Base-by-base conservation (phyloP, 1,140 invertebrate species). In the Drosophila paulistorum region DNA sequence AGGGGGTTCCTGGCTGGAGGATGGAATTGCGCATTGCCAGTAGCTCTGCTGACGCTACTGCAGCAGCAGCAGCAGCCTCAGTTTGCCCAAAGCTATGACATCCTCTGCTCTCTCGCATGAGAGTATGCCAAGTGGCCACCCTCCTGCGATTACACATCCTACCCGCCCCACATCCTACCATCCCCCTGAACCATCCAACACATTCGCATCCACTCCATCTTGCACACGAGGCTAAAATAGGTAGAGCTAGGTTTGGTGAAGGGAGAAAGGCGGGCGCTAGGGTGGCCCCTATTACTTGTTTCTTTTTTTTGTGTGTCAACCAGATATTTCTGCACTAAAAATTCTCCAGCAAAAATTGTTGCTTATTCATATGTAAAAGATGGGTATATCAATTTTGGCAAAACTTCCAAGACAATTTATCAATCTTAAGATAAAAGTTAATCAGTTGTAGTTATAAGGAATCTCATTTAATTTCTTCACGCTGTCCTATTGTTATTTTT, bases 31-130 rank as follows among this genome's bases (percentile, higher is more conserved):
- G 74, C 75, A 78, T 77, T 78, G 74, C 74, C 74, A 71, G 63
- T 26, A 75, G 75, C 59, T 77, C 72, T 76, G 73, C 75, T 59
- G 59, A 14, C 13, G 66, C 37, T 65, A 23, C 42, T 60, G 58
- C 59, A 61, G 72, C 77, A 41, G 64, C 59, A 61, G 72, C 77
- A 41, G 64, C 63, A 57, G 37, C 35, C 6, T 30, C 30, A 37
- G 35, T 11, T 39, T 37, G 70, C 81, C 78, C 67, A 63, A 65
- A 81, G 81, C 78, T 65, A 86, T 73, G 67, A 78, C 81, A 86
- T 78, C 74, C 77, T 70, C 66, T 45, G 37, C 59, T 45, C 33
- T 39, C 26, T 67, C 41, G 70, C 37, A 59, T 63, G 65, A 74
- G 60, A 72, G 17, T 65, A 17, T 80, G 77, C 64, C 74, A 77